Conservation (phyloP, 2,113 vertebrate genomes). For the Catharus bicknelli region DNA sequence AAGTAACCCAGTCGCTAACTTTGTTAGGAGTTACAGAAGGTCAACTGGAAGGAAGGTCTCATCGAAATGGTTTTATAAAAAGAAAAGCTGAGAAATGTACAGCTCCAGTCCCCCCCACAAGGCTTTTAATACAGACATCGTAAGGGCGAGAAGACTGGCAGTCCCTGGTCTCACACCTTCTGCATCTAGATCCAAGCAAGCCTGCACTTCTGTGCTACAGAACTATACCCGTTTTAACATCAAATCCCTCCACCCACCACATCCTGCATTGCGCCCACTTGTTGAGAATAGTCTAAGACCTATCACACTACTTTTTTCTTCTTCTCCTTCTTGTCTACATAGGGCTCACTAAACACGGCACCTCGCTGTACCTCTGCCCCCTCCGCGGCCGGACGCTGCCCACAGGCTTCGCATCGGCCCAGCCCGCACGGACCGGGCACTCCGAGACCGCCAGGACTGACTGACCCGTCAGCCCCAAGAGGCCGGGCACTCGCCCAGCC, state of each 20-base stretch:
- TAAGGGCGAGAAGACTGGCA: background rate
- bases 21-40: background rate
- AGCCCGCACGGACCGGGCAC: background rate
- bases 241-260: background rate
- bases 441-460: background rate
- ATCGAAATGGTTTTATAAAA: background rate
- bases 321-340: background rate
- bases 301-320: too few species aligned
- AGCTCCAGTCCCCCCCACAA: background rate
- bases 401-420: background rate
- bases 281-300: background rate
- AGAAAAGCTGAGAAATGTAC: background rate
- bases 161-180: background rate
- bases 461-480: rapidly evolving
- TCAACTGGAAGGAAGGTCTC: background rate
- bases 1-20: background rate
- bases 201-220: background rate
- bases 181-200: background rate
- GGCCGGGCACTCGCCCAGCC: background rate
- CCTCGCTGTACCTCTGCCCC: background rate
- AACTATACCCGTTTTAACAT: background rate
- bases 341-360: background rate
- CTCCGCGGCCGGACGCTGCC: background rate
- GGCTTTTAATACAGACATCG: rapidly evolving
- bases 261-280: background rate